Conservation (phyloP, 2,113 vertebrate species). For the Stigmatopora nigra region DNA sequence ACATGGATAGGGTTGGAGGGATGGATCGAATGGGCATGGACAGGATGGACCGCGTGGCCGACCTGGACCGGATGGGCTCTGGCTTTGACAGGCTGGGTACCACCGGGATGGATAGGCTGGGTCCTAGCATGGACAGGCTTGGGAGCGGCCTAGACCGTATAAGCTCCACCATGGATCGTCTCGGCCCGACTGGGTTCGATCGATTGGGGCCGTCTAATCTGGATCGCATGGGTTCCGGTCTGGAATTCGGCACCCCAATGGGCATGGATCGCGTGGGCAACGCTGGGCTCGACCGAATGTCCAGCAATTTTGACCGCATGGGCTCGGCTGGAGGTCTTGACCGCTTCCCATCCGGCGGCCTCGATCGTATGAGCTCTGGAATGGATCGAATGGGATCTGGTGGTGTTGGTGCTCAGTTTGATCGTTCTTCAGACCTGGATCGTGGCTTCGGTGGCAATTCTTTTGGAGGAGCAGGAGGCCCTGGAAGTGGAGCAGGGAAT, state of each 20-base stretch:
- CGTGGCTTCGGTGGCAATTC: conserved; percentile 84
- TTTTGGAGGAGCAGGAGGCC: conserved; percentile 79
- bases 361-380: conserved; percentile 80
- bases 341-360: conserved; percentile 68
- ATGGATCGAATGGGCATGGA: conserved; percentile 87
- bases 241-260: conserved; percentile 67
- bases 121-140: conserved; percentile 83
- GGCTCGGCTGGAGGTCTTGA: conserved; percentile 61
- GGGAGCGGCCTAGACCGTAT: conserved; percentile 84
- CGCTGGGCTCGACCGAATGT: conserved; percentile 62
- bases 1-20: conserved; percentile 72
- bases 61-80: conserved; percentile 82
- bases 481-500: conserved; percentile 73
- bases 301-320: conserved; percentile 66
- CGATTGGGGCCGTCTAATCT: conserved; percentile 79
- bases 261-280: conserved; percentile 73
- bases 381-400: conserved; percentile 87
- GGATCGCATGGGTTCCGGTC: conserved; percentile 79
- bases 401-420: conserved; percentile 81
- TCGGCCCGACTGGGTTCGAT: conserved; percentile 77
- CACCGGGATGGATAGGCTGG: conserved; percentile 81
- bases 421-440: conserved; percentile 84
- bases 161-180: conserved; percentile 81
- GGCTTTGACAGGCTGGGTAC: conserved; percentile 83
- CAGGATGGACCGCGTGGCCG: conserved; percentile 63